A percentile compares a stretch with the other conserved stretches of the same genome.
phyloP scores from a whole-genome alignment of 1,140 invertebrate species.

The Philopotamus ludificatus region DNA sequence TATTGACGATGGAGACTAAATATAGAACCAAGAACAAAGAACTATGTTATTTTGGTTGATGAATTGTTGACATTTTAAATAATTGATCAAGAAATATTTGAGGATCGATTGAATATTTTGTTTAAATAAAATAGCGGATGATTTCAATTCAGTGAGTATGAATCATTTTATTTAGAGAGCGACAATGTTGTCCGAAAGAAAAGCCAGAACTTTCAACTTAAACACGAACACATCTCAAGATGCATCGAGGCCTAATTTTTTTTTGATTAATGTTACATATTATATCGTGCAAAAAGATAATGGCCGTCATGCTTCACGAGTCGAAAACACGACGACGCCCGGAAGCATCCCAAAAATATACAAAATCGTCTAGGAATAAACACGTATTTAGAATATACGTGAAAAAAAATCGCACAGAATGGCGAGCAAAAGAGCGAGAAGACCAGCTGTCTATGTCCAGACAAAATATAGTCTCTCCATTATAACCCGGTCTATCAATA shows the following conservation, averaged over 20 bases:
- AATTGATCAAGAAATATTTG: too few species aligned
- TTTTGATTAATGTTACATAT: too few species aligned
- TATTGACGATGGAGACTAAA: too few species aligned
- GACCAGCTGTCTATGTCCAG: conserved; percentile 10
- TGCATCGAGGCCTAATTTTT: background rate
- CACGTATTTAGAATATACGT: too few species aligned
- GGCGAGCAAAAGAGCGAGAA: background rate
- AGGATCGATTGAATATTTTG: too few species aligned
- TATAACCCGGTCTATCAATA: conserved; percentile 14
- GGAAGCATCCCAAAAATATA: background rate
- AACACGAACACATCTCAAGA: background rate
- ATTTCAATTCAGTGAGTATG: too few species aligned
- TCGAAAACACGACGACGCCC: background rate
- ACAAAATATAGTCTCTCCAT: conserved; percentile 5
- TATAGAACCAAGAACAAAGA: too few species aligned
- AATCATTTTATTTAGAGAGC: background rate
- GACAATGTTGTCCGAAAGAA: background rate
- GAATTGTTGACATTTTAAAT: too few species aligned
- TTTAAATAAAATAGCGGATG: too few species aligned
- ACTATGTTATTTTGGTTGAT: too few species aligned
- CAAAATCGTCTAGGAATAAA: background rate
- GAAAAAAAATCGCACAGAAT: background rate
- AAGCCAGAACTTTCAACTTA: background rate
- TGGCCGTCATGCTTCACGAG: background rate
- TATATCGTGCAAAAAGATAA: background rate